Evolutionary conservation across 2,888 invertebrate species (phyloP), one percentile per base, ranked within the genome.

Genomic region (Zaprionus bogoriensis): DNA sequence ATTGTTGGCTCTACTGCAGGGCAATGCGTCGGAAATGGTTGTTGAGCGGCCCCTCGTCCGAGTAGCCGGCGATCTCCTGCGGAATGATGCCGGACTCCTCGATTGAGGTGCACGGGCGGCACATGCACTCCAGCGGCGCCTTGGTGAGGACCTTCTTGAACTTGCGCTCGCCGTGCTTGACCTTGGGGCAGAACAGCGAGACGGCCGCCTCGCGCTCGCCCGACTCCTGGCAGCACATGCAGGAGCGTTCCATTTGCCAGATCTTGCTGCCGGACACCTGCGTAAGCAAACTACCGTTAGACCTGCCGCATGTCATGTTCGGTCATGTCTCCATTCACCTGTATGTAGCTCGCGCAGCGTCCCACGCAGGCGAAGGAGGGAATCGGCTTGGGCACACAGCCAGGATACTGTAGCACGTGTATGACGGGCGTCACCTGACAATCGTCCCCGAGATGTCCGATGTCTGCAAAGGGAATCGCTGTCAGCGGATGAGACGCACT

Each of bases 221-320:
- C 76, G 96, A 96, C 90, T 98, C 98, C 91, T 98, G 97, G 89
- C 98, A 98, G 90, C 98, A 98, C 94, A 97, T 98, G 89, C 98
- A 98, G 0, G 97, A 97, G 23, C 98, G 93, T 91, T 98, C 97
- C 95, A 97, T 97, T 93, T 97, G 97, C 97, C 97, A 98, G 89
- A 97, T 96, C 93, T 97, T 97, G 80, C 97, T 97, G 4, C 97
- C 97, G 28, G 97, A 97, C 5, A 98, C 97, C 97, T 97, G 67
- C 5, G 47, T 27, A 51, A 44, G 9, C 5, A 51, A 27, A 7
- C 4, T 17, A 6, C 22, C 17, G 10, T 6, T n/a, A n/a, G n/a
- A n/a, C n/a, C n/a, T n/a, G n/a, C n/a, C n/a, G n/a, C n/a, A n/a
- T n/a, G n/a, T n/a, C n/a, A n/a, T n/a, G n/a, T n/a, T n/a, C n/a